Base-by-base conservation (phyloP, 2,888 invertebrate genomes). In the Empis stercorea region DNA sequence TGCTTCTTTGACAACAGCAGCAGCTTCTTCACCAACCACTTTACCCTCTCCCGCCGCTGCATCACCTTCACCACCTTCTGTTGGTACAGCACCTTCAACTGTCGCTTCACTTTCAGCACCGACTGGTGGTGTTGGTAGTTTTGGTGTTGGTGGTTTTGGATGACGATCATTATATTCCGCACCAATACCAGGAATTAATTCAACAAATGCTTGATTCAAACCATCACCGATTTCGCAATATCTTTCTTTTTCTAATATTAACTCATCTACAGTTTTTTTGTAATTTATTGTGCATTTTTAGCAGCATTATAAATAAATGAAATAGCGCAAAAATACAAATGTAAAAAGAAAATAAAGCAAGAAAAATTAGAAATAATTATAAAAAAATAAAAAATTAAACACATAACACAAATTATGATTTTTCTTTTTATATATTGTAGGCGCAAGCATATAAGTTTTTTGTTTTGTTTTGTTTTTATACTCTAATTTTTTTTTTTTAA, bases 161-260 rank as follows among this genome's bases (percentile, higher is more conserved):
- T 66, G 60, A 34, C 66, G 64, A 30, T 66, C 66, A 50, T 65
- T 68, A 53, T 65, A 69, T 53, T 57, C 58, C 15, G 73, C 72
- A 58, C 73, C 71, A 55, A 78, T 74, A 59, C 76, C 77, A 47
- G 75, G 75, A 68, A 79, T 76, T 59, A 82, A 73, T 71, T 93
- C 92, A 64, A 87, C 81, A 77, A 93, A 92, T 59, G 93, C 91
- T 69, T 81, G 78, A 75, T 94, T 94, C 78, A 95, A 79, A 74
- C 87, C 92, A 71, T 92, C 87, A 61, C 87, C 87, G 73, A 95
- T 87, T 70, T 84, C 80, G 75, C 89, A 91, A 80, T 82, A 93
- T 72, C 81, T 82, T 78, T 93, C 91, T 76, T 86, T 92, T 72
- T 85, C 86, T 65, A 73, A 74, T 73, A 87, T 84, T 74, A 86